Percentiles rank a stretch among this genome's conserved stretches.
Conservation (phyloP, 1,140 invertebrate genomes). For the Drosophila oshimai region DNA sequence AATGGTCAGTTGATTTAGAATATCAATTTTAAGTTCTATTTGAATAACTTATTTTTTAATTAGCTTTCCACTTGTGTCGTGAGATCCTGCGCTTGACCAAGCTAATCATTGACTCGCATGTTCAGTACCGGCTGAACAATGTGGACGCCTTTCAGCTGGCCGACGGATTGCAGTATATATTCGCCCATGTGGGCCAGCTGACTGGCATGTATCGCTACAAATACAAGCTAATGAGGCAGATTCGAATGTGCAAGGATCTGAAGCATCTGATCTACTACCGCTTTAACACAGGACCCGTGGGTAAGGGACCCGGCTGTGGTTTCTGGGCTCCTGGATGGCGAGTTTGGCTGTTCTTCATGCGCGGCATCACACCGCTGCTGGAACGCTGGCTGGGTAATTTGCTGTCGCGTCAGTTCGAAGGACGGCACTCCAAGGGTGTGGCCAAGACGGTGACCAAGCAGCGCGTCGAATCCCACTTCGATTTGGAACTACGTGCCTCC, state of each 20-base stretch:
- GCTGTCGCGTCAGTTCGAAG: constrained; percentile 98
- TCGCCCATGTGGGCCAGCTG: constrained; percentile 99
- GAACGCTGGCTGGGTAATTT: constrained; percentile 99
- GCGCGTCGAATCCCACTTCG: constrained; percentile 99
- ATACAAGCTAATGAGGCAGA: constrained; percentile 99
- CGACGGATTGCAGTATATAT: constrained; percentile 99
- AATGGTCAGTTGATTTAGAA: constrained; percentile 88
- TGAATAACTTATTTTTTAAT: neutral
- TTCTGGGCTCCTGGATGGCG: constrained; percentile 99
- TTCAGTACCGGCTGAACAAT: constrained; percentile 99
- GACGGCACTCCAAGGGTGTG: constrained; percentile 98
- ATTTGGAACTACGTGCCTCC: constrained; percentile 97
- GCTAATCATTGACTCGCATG: constrained; percentile 99
- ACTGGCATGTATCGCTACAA: constrained; percentile 99
- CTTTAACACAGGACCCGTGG: constrained; percentile 99
- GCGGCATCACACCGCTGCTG: constrained; percentile 98
- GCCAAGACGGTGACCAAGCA: constrained; percentile 99
- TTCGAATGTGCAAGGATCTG: constrained; percentile 99
- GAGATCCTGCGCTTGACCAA: constrained; percentile 99
- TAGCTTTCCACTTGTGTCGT: constrained; percentile 98
- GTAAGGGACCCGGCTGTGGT: constrained; percentile 99
- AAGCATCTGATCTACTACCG: constrained; percentile 99
- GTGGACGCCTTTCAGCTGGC: constrained; percentile 99
- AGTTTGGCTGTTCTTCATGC: constrained; percentile 99
- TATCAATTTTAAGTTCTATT: neutral